Conservation (phyloP, 2,888 invertebrate genomes). For the Drosophila planitibia region DNA sequence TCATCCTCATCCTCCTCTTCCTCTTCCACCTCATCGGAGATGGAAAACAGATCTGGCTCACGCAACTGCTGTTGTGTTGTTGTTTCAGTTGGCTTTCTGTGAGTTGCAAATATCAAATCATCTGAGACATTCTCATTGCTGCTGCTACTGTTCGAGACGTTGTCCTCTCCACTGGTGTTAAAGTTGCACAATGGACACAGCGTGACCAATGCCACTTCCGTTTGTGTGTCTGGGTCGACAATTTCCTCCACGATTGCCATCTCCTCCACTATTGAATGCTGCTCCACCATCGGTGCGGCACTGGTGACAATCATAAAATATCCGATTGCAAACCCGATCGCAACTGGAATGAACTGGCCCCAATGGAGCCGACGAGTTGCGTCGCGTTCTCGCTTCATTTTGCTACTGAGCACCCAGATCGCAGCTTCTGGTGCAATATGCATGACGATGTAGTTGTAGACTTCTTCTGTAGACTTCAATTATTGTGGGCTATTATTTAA, state of each 20-base stretch:
- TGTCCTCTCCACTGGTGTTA: conserved; percentile 44
- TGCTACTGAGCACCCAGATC: conserved; percentile 28
- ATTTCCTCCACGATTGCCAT: conserved; percentile 50
- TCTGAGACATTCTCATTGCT: conserved; percentile 59
- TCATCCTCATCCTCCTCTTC: conserved; percentile 15
- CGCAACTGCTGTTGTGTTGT: conserved; percentile 4
- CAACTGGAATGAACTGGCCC: conserved; percentile 19
- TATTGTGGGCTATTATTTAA: conserved; percentile 69
- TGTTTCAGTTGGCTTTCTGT: conserved; percentile 33
- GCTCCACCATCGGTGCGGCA: conserved; percentile 14
- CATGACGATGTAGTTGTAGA: conserved; percentile 5
- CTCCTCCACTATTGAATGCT: conserved; percentile 1
- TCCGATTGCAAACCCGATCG: conserved; percentile 11
- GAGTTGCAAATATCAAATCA: conserved; percentile 80
- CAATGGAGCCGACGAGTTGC: conserved; percentile 27
- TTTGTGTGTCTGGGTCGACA: background rate
- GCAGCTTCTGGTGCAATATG: background rate
- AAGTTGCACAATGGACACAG: conserved; percentile 47
- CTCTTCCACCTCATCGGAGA: background rate
- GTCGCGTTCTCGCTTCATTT: conserved; percentile 36
- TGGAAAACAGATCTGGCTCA: conserved; percentile 5
- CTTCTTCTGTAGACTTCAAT: conserved; percentile 9
- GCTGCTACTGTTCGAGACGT: conserved; percentile 25
- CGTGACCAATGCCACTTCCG: conserved; percentile 49
- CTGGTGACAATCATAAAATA: conserved; percentile 1